Evolutionary conservation across 2,888 invertebrate genomes (phyloP).

Genomic region (Drosophila siamana): DNA sequence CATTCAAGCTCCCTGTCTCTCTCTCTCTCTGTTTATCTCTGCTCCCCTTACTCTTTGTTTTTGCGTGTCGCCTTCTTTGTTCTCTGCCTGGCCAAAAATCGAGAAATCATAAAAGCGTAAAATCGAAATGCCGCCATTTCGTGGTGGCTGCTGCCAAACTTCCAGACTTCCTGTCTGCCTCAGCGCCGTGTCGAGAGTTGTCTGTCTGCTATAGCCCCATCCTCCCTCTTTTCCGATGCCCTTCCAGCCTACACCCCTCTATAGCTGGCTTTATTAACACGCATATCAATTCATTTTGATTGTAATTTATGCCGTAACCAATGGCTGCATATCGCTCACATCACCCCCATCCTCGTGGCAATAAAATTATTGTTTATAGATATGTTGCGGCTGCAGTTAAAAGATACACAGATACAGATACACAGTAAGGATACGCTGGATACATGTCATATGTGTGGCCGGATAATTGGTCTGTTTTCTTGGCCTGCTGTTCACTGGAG

Average conservation of each 20-base stretch:
- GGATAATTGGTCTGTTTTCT: slow-evolving; percentile 58
- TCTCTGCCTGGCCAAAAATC: slow-evolving; percentile 48
- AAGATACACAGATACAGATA: slow-evolving; percentile 44
- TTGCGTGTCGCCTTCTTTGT: slow-evolving; percentile 2
- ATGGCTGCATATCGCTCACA: slow-evolving; percentile 80
- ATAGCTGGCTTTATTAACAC: slow-evolving; percentile 69
- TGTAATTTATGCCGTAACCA: slow-evolving; percentile 84
- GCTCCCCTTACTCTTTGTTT: neutral
- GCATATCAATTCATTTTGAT: slow-evolving; percentile 82
- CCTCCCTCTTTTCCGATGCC: neutral
- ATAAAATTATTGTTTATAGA: slow-evolving; percentile 78
- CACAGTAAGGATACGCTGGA: slow-evolving; percentile 17
- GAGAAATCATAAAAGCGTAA: slow-evolving; percentile 81
- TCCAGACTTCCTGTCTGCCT: slow-evolving; percentile 62
- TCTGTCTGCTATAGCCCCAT: slow-evolving; percentile 17
- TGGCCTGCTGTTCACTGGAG: slow-evolving; percentile 43
- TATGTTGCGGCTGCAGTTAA: slow-evolving; percentile 76
- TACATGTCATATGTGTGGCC: slow-evolving; percentile 58
- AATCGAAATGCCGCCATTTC: slow-evolving; percentile 78
- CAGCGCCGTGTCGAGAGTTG: slow-evolving; percentile 4
- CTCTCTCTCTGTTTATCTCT: slow-evolving; percentile 1
- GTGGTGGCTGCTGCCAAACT: slow-evolving; percentile 70
- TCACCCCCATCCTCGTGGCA: slow-evolving; percentile 49
- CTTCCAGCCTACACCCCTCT: neutral
- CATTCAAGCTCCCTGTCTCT: slow-evolving; percentile 11